Base-by-base conservation (phyloP, 2,888 invertebrate genomes). In the Phanerotoma sp. region DNA sequence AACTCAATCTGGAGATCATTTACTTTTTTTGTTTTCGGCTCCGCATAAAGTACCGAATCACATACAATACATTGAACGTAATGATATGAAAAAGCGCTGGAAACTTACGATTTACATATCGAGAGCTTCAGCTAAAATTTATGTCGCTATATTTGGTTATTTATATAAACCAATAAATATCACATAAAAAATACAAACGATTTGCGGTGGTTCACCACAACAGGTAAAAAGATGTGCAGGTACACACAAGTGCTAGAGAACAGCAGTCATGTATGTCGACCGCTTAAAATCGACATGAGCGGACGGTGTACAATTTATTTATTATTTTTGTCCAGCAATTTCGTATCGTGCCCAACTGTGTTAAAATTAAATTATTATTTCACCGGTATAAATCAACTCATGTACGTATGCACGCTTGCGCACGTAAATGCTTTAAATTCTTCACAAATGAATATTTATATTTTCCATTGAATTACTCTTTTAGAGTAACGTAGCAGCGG, bases 361-460 rank as follows among this genome's bases (percentile, higher is more conserved):
- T 71, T 69, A 72, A 75, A 76, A 76, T 77, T 76, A 77, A 75
- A 77, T 76, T 76, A 76, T 76, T 77, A 74, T 77, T 77, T 76
- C 70, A 68, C 72, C 67, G 67, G 66, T 70, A 75, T 75, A 77
- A 76, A 75, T 77, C 75, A 75, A 54, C 44, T 51, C 51, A 33
- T 49, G 51, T 57, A 56, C 46, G 50, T 51, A 51, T 54, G 60
- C 63, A 62, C 64, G 65, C 67, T 66, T 21, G 46, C 53, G 51
- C 33, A n/a, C 35, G 28, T 56, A 46, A 51, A 40, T 60, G 57
- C 56, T 69, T 70, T 66, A 68, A 72, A 70, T 70, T 66, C 63
- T 62, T 61, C 62, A 62, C 74, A 74, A 75, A 77, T 77, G 76
- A 77, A 77, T 77, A 77, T 77, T 77, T 76, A 77, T 77, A 76